Percentiles rank a stretch among this genome's conserved stretches.
These are phyloP conservation scores for Plagodis dolabraria DNA, from an alignment of 2,888 invertebrate species.

Conservation along the genomic window DNA sequence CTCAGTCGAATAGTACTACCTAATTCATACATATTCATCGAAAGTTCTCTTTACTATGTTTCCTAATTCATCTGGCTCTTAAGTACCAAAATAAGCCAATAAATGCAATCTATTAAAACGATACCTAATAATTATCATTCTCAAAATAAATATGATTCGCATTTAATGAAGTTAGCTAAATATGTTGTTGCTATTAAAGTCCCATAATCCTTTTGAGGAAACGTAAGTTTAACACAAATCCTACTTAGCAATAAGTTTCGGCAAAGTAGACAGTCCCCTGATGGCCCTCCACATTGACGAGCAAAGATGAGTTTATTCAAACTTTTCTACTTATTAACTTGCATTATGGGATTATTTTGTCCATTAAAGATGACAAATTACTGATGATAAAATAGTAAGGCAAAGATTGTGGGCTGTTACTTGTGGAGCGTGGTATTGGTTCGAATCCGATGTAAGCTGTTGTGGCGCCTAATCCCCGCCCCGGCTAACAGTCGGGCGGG, in stretches of 20 bases:
- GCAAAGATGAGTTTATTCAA: slow-evolving; percentile 76
- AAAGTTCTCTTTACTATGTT: too few species aligned
- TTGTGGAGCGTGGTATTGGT: slow-evolving; percentile 68
- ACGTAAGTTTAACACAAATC: slow-evolving; percentile 78
- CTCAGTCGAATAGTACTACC: too few species aligned
- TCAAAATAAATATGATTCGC: slow-evolving; percentile 31
- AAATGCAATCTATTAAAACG: slow-evolving; percentile 27
- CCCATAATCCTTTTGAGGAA: slow-evolving; percentile 72
- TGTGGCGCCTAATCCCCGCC: slow-evolving; percentile 72
- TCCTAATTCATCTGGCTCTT: too few species aligned
- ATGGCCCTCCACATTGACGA: slow-evolving; percentile 77
- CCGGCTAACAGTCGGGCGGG: slow-evolving; percentile 67
- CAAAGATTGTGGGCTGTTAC: slow-evolving; percentile 63
- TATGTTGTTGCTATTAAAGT: slow-evolving; percentile 71
- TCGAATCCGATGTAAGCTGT: slow-evolving; percentile 73
- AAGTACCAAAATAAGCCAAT: slow-evolving; percentile 9
- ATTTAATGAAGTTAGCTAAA: slow-evolving; percentile 49
- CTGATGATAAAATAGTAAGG: slow-evolving; percentile 55
- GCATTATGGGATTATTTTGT: slow-evolving; percentile 73
- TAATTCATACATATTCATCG: too few species aligned
- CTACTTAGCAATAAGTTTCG: slow-evolving; percentile 80
- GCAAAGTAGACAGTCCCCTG: slow-evolving; percentile 78
- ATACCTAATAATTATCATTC: slow-evolving; percentile 13
- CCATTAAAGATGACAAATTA: slow-evolving; percentile 57
- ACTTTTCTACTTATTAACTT: slow-evolving; percentile 82